Conservation (phyloP, 2,888 invertebrate genomes). For the Mongoloraphidia duomilia region DNA sequence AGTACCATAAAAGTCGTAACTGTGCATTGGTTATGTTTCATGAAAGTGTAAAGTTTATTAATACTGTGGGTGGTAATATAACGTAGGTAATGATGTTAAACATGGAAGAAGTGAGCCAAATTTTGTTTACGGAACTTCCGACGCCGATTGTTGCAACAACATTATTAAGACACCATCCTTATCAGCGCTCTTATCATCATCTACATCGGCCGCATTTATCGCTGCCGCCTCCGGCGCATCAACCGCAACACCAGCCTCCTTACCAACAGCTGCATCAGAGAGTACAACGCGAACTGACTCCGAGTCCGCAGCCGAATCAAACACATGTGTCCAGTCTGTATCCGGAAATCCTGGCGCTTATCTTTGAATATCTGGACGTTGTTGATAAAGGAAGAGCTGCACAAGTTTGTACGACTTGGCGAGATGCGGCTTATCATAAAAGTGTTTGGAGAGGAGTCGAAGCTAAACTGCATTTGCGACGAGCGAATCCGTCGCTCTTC, state of each 20-base stretch:
- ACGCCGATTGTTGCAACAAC: slow-evolving; percentile 35
- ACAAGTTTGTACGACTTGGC: slow-evolving; percentile 79
- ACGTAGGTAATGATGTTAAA: slow-evolving; percentile 11
- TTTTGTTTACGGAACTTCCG: slow-evolving; percentile 42
- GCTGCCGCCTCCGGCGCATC: slow-evolving; percentile 43
- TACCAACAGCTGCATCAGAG: slow-evolving; percentile 24
- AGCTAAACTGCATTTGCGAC: slow-evolving; percentile 74
- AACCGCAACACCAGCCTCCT: slow-evolving; percentile 35
- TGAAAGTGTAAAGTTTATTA: too few species aligned
- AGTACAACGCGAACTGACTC: slow-evolving; percentile 16
- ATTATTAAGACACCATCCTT: slow-evolving; percentile 34
- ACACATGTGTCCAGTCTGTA: slow-evolving; percentile 79
- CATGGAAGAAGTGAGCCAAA: slow-evolving; percentile 39
- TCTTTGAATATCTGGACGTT: slow-evolving; percentile 80
- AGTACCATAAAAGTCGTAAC: too few species aligned
- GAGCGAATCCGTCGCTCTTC: slow-evolving; percentile 72
- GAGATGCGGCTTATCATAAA: slow-evolving; percentile 83
- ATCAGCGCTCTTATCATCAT: slow-evolving; percentile 29
- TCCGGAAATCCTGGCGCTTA: slow-evolving; percentile 83
- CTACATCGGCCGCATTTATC: slow-evolving; percentile 30
- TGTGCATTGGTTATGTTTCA: too few species aligned
- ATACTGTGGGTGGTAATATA: not conserved
- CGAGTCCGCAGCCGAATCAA: slow-evolving; percentile 32
- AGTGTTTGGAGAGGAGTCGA: slow-evolving; percentile 91
- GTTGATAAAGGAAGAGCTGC: slow-evolving; percentile 81